Base-by-base conservation (phyloP, 2,888 invertebrate genomes). In the Troilus luridus region DNA sequence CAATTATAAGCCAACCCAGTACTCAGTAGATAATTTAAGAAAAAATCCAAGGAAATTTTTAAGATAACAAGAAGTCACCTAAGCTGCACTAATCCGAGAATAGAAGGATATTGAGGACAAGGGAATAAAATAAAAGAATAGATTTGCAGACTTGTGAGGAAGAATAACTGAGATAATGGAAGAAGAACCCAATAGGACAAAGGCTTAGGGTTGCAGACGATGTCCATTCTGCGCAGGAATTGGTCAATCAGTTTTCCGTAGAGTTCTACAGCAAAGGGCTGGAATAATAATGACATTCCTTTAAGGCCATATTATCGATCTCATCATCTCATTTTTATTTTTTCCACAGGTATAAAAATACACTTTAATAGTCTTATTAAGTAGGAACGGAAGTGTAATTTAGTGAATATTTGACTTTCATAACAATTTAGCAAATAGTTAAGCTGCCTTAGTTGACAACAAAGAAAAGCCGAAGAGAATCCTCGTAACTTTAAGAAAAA, bases 131-230 rank as follows among this genome's bases (percentile, higher is more conserved):
- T 64, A n/a, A 27, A 67, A 67, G 14, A 67, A 67, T 24, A 12
- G 67, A 67, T 67, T 67, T 67, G n/a, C n/a, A 64, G 64, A 64
- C 64, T 64, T n/a, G n/a, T 10, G 10, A n/a, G 64, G 64, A 10
- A 64, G 10, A 3, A 24, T 12, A 14, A 67, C 12, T 12, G 24
- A 24, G 67, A n/a, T 24, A 67, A 67, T 24, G 67, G 24, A 67
- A 67, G 67, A 67, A 67, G 14, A 67, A 24, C 24, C 67, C 67
- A 67, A 67, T 67, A 67, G 24, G 14, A n/a, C 12, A 14, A 17
- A 67, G 67, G 67, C 67, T 67, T 67, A 67, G 67, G 67, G 24
- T 67, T 24, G 24, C 24, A 67, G 67, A 67, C 67, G 67, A 67
- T 67, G 67, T 67, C 67, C 67, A 67, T 67, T 67, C 67, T 14